phyloP scores from a whole-genome alignment of 37 sponge, comb jelly and placozoan species.

The Hexactinellida sp. region DNA sequence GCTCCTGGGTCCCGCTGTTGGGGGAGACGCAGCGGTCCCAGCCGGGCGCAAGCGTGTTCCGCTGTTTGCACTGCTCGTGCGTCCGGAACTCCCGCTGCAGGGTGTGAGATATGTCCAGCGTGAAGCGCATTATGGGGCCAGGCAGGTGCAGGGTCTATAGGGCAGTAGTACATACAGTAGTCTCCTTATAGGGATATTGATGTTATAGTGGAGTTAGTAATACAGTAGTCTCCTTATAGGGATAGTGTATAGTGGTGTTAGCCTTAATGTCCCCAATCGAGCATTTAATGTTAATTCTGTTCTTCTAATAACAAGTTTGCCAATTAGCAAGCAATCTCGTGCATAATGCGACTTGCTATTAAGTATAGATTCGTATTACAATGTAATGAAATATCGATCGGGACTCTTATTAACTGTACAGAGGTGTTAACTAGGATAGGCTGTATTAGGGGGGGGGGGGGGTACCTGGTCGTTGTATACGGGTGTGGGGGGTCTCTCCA shows the following conservation, averaged over 20 bases:
- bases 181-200: not conserved
- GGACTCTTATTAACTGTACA: too few relatives aligned
- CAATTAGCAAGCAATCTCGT: too few relatives aligned
- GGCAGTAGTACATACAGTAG: too few relatives aligned
- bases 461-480: slow-evolving; percentile 6
- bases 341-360: too few relatives aligned
- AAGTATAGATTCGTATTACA: not conserved
- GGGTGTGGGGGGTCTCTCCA: slow-evolving; percentile 3
- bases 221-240: too few relatives aligned
- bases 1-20: not conserved
- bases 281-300: too few relatives aligned
- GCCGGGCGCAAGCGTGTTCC: not conserved
- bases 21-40: not conserved
- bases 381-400: too few relatives aligned
- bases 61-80: not conserved
- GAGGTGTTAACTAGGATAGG: not conserved
- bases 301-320: too few relatives aligned
- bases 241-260: too few relatives aligned
- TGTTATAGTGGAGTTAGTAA: too few relatives aligned
- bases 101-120: slow-evolving; percentile 29
- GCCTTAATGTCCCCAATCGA: too few relatives aligned
- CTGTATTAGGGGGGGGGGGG: not conserved
- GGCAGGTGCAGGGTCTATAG: slow-evolving; percentile 56
- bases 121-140: slow-evolving; percentile 64
- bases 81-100: not conserved